These are phyloP conservation scores for Neomorphus geoffroyi DNA, from an alignment of 2,797 vertebrate species.

Conservation along the genomic window DNA sequence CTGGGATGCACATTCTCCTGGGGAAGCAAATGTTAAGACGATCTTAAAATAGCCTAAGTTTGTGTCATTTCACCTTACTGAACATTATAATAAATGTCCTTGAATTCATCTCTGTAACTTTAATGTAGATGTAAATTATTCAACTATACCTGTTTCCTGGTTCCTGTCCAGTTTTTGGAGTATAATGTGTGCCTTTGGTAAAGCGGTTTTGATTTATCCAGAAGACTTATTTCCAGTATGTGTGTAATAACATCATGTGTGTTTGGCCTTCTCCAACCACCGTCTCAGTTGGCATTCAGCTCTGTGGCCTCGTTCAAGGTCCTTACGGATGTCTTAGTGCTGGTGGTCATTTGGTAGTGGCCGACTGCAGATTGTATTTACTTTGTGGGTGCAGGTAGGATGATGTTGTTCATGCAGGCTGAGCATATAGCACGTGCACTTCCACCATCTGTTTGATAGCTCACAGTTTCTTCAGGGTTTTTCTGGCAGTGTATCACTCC, in stretches of 20 bases:
- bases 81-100: neutral
- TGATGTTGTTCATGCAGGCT: neutral
- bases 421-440: accelerated
- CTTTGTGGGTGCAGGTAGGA: neutral
- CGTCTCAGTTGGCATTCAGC: neutral
- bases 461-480: neutral
- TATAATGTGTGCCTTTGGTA: neutral
- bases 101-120: neutral
- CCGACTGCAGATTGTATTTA: neutral
- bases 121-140: neutral
- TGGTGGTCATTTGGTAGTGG: neutral
- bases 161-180: neutral
- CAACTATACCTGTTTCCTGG: neutral
- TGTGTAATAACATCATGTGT: neutral
- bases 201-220: neutral
- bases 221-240: neutral
- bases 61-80: neutral
- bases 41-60: neutral
- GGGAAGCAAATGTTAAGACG: neutral
- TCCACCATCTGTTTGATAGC: neutral
- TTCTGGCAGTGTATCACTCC: neutral
- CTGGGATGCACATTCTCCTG: neutral
- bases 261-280: neutral
- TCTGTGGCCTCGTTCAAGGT: neutral
- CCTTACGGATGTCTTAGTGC: accelerated